Evolutionary conservation across 1,140 invertebrate genomes (phyloP), one percentile per base, ranked within the genome.

Genomic region (Hyposmocoma kahamanoa): DNA sequence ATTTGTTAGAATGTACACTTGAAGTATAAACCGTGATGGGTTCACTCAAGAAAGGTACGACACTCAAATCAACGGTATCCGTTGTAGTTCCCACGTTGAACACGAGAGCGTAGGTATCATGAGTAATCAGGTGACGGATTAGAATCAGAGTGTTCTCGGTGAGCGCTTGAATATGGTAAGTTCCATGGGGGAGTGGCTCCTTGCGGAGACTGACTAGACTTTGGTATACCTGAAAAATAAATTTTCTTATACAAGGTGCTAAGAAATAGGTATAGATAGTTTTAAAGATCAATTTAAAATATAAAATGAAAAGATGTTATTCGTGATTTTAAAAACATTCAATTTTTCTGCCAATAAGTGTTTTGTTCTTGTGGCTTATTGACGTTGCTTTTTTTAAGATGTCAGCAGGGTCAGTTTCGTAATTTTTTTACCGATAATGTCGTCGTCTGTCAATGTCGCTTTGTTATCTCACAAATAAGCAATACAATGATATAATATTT

Each of bases 31-130:
- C 10, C 11, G 15, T 15, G 13, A 15, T 8, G 11, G 34, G 6
- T 5, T 17, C 34, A 6, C 5, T 11, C 11, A 38, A 15, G 6
- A 42, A 19, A 32, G 36, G 30, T 38, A 48, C 42, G 32, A 45
- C 50, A 13, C 38, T 22, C 39, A 66, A 38, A 8, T 64, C 58
- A 0, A 68, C 50, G 0, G 56, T 61, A 11, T 72, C 62, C 0
- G 30, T 3, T 3, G 26, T 28, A 0, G 47, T 20, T 0, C 65
- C 59, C 10, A 72, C 68, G 26, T 72, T 72, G 47, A 72, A 72
- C 5, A 72, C 24, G 11, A 72, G 24, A 2, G 53, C 56, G 19
- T 52, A 55, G 0, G 68, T 72, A 30, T 72, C 58, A 26, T 62
- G 38, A 0, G 62, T 66, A 9, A 47, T 28, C n/a, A 72, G 46